Base-by-base conservation (phyloP, 1,140 invertebrate genomes). In the Medauroidea extradentata region DNA sequence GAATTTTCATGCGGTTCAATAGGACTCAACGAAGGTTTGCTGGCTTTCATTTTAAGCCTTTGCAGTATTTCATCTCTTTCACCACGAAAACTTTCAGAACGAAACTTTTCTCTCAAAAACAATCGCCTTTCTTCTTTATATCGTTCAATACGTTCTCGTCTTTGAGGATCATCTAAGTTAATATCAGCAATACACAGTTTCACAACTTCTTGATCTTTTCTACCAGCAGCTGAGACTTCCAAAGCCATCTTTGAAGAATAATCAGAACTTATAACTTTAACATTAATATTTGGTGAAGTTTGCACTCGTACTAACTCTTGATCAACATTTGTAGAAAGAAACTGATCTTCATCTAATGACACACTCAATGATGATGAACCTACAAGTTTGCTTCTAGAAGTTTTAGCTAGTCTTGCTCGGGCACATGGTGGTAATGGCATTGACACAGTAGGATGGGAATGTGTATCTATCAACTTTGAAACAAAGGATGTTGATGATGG, bases 121-220 rank as follows among this genome's bases (percentile, higher is more conserved):
- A 85, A 87, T 53, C 93, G 79, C n/a, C 93, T 77, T 69, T 94
- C 92, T 71, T 94, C 91, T 76, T 96, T 96, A 69, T 94, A 94
- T 69, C 89, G 88, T 71, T 94, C 91, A 62, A 94, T 94, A 42
- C 91, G 74, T 68, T 91, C 88, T 24, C 88, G 73, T 60, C 88
- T 78, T 2, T 72, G 69, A 1, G 80, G 79, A 65, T 82, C 80
- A 27, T 78, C 80, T 27, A 81, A 67, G 53, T 81, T 78, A 0
- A 81, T 63, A 13, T 11, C 39, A 43, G 38, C 23, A 39, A 58
- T 18, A 24, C 14, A n/a, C 21, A 16, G 16, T 49, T 25, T 4
- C 3, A 49, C 21, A 13, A 49, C 25, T 16, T 24, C 21, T 8
- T 13, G 46, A 4, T 18, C 21, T 24, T 2, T 21, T 24, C 2